phyloP scores from a whole-genome alignment of 2,113 vertebrate species.

The Hyla sarda region DNA sequence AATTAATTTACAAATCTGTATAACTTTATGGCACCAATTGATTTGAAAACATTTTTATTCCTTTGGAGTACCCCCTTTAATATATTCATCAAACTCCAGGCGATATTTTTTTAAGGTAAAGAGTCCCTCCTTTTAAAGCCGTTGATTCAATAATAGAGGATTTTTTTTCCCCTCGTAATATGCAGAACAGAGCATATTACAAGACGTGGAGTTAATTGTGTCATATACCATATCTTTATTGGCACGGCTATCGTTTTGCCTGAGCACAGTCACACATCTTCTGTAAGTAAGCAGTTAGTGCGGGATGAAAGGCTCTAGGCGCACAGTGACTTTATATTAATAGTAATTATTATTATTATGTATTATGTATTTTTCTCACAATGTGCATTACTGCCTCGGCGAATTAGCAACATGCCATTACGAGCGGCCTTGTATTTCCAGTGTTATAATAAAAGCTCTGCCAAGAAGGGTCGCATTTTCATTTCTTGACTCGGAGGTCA shows the following conservation, averaged over 20 bases:
- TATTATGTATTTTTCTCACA: neutral
- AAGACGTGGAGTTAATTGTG: constrained; percentile 15
- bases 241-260: constrained; percentile 1
- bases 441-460: neutral
- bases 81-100: neutral
- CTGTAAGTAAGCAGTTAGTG: neutral
- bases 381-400: neutral
- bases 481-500: neutral
- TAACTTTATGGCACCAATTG: too few species aligned
- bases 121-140: constrained; percentile 6
- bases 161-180: constrained; percentile 36
- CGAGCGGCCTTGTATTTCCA: neutral
- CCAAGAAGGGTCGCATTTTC: neutral
- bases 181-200: constrained; percentile 22
- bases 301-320: neutral
- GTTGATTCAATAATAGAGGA: neutral
- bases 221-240: constrained; percentile 23
- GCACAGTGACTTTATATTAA: neutral
- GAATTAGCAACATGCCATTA: constrained; percentile 1
- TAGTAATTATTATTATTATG: constrained; percentile 26
- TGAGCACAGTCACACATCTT: neutral
- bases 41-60: too few species aligned
- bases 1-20: too few species aligned
- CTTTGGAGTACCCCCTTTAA: too few species aligned
- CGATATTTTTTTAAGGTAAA: neutral